Evolutionary conservation across 2,797 vertebrate species (phyloP), one percentile per base, ranked within the genome.

Genomic region (Furcifer pardalis): DNA sequence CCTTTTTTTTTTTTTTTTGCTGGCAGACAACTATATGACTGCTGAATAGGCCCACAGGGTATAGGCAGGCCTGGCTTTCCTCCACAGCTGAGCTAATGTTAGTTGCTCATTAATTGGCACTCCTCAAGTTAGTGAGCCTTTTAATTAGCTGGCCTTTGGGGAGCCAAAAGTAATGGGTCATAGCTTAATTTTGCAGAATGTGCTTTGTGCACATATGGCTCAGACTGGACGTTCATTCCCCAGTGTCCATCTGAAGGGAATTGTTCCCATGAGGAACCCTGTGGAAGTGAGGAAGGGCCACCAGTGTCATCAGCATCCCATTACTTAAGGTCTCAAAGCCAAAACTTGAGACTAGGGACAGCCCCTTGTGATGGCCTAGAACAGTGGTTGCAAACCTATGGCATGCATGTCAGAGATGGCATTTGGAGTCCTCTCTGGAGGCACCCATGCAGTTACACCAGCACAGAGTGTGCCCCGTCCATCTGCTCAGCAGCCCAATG

Each of bases 11-110:
- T 2, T 15, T 46, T 35, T 35, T n/a, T 68, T 42, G 19, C 63
- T 69, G 52, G 42, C 60, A 75, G 42, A 82, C 60, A 82, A 52
- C 49, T 77, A 21, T 69, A 40, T 84, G 74, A 60, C 75, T 84
- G 74, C 37, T 77, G 65, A 83, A 69, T 76, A 84, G 63, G 65
- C 74, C 75, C 52, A 68, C 37, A 68, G 63, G 82, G 63, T 77
- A 59, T 59, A 84, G 37, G 35, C 75, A 56, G 40, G 21, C 49
- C 63, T 10, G n/a, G 9, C 49, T 77, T 77, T 68, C 49, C 40
- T 69, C 74, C 49, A 77, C 52, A 84, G 82, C 66, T 69, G 74
- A 77, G 49, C 49, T 77, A 84, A 77, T 59, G 63, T 69, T 69
- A 77, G 74, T 74, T 77, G 12, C 75, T 69, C 49, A 60, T n/a